Percentiles rank a stretch among this genome's conserved stretches.
Conservation (phyloP, 2,113 vertebrate genomes). For the Dicerorhinus sumatrensis region DNA sequence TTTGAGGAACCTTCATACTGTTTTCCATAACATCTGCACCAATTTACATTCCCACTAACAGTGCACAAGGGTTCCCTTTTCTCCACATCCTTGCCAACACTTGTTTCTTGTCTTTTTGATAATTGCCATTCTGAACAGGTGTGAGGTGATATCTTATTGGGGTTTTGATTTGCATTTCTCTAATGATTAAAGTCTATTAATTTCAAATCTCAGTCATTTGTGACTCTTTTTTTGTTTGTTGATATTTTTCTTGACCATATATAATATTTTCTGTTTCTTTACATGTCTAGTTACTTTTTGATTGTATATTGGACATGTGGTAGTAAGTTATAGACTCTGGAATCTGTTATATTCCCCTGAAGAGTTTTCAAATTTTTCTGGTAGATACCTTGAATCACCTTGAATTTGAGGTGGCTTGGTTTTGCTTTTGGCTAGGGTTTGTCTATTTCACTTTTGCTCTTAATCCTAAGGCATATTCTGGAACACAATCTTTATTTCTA, state of each 20-base stretch:
- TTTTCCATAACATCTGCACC: too few relatives aligned
- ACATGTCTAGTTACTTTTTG: not conserved
- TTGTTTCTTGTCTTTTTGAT: too few relatives aligned
- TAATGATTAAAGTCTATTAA: not conserved
- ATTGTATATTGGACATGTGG: not conserved
- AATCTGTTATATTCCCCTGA: not conserved
- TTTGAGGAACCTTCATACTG: too few relatives aligned
- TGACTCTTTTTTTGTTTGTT: not conserved
- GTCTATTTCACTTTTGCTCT: not conserved
- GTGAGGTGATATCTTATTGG: too few relatives aligned
- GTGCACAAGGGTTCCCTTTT: too few relatives aligned
- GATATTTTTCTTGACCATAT: not conserved
- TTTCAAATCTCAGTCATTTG: not conserved
- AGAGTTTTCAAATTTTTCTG: not conserved
- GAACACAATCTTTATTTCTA: not conserved
- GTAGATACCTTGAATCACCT: not conserved
- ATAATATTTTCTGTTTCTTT: not conserved
- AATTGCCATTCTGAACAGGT: too few relatives aligned
- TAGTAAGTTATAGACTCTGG: not conserved
- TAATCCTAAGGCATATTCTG: not conserved
- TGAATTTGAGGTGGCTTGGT: not conserved
- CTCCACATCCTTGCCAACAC: too few relatives aligned
- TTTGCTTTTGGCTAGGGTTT: not conserved
- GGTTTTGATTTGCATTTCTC: too few relatives aligned
- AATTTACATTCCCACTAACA: too few relatives aligned